phyloP scores from a whole-genome alignment of 2,797 vertebrate species.

The Furcifer pardalis region DNA sequence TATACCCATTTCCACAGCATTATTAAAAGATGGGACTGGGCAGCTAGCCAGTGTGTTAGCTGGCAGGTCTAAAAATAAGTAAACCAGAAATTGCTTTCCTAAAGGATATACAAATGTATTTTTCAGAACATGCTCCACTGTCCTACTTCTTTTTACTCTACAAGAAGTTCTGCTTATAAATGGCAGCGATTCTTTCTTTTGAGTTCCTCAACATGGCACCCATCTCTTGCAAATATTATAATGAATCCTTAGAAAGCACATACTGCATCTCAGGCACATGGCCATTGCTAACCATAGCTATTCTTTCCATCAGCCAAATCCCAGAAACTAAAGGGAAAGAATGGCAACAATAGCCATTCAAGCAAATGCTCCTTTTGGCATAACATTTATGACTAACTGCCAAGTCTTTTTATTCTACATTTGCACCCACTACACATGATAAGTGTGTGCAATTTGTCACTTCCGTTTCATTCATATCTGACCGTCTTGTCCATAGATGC shows the following conservation, averaged over 20 bases:
- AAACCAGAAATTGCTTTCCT: neutral
- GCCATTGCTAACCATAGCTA: slow-evolving; percentile 45
- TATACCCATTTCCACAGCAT: neutral
- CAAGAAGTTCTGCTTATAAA: neutral
- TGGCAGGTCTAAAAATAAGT: neutral
- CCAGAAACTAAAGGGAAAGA: neutral
- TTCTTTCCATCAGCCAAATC: neutral
- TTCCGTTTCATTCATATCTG: slow-evolving; percentile 51
- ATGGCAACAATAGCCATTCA: slow-evolving; percentile 25
- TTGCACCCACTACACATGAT: neutral
- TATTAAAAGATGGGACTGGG: neutral
- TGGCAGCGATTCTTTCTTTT: slow-evolving; percentile 54
- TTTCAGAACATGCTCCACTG: slow-evolving; percentile 38
- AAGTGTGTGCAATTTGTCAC: slow-evolving; percentile 43
- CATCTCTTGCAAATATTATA: slow-evolving; percentile 46
- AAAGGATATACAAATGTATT: slow-evolving; percentile 35
- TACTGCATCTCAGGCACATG: slow-evolving; percentile 53
- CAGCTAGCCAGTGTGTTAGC: neutral
- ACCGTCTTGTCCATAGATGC: slow-evolving; percentile 36
- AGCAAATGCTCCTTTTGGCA: slow-evolving; percentile 31
- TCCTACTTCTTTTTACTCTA: slow-evolving; percentile 7
- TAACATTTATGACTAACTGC: slow-evolving; percentile 41
- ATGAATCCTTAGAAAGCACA: slow-evolving; percentile 47
- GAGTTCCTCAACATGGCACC: slow-evolving; percentile 40
- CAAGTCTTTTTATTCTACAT: slow-evolving; percentile 42